phyloP scores from a whole-genome alignment of 2,797 vertebrate species.

The Eospalax fontanierii region DNA sequence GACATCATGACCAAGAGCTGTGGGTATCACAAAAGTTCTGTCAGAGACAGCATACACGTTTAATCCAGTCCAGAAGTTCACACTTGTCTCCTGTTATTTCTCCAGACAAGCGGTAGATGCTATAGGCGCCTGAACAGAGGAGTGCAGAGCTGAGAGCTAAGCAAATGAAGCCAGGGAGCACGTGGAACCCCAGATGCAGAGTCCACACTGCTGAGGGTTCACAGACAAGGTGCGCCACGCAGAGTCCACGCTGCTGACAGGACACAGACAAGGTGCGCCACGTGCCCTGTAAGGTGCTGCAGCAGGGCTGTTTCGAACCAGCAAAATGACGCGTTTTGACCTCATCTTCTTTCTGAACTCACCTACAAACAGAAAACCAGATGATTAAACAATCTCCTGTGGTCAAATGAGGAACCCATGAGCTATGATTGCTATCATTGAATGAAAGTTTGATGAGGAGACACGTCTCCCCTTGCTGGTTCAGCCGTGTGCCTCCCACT shows the following conservation, averaged over 20 bases:
- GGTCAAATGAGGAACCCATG: not conserved
- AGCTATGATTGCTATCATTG: not conserved
- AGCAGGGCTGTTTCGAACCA: too few relatives aligned
- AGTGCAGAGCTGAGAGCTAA: not conserved
- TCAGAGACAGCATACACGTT: not conserved
- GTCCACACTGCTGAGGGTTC: not conserved
- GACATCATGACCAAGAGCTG: not conserved
- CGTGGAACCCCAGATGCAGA: not conserved
- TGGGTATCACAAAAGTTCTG: not conserved
- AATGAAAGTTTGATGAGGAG: not conserved
- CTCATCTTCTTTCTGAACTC: constrained; percentile 3
- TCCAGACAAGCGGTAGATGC: not conserved
- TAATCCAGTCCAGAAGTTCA: not conserved
- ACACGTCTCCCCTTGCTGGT: not conserved
- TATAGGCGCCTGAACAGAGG: too few relatives aligned
- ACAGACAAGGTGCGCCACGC: not conserved
- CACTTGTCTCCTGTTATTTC: not conserved
- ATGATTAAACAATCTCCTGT: not conserved
- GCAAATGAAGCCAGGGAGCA: not conserved
- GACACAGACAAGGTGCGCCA: not conserved
- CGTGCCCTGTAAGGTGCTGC: not conserved
- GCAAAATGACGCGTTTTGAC: too few relatives aligned
- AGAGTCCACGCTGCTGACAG: not conserved
- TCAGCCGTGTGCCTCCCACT: not conserved
- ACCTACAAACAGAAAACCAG: not conserved